Percentiles rank a stretch among this genome's conserved stretches.
phyloP scores from a whole-genome alignment of 2,888 invertebrate genomes.

The Acanthopleura granulata region DNA sequence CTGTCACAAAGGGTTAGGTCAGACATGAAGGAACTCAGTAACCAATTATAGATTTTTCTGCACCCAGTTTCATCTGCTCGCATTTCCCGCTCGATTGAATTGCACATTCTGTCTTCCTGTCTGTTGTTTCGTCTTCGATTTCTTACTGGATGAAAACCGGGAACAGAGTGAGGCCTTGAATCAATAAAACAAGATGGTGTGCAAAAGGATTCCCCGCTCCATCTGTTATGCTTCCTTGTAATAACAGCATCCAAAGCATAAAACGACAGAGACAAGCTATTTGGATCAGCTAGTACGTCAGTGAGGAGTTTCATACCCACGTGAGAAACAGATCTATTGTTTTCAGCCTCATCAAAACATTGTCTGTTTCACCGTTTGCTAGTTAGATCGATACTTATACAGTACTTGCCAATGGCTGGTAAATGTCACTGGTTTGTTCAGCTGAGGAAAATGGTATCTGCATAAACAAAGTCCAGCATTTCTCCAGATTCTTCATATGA shows the following conservation, averaged over 20 bases:
- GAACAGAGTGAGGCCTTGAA: not conserved
- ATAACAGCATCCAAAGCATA: not conserved
- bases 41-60: too few species aligned
- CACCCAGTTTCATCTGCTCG: too few species aligned
- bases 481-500: not conserved
- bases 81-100: too few species aligned
- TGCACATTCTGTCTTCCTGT: not conserved
- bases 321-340: constrained; percentile 1
- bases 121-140: constrained; percentile 1
- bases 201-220: not conserved
- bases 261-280: not conserved
- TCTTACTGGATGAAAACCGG: not conserved
- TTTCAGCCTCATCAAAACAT: not conserved
- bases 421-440: too few species aligned
- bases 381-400: not conserved
- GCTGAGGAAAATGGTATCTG: not conserved
- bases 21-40: too few species aligned
- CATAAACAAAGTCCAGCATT: not conserved
- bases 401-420: not conserved
- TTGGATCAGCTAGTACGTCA: not conserved
- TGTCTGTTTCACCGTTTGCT: not conserved
- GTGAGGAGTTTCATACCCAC: not conserved
- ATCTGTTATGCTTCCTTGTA: constrained; percentile 3
- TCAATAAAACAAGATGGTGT: constrained; percentile 7
- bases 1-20: too few species aligned